These are phyloP conservation scores for Manis crassicaudata DNA, from an alignment of 2,797 vertebrate genomes.

Conservation along the genomic window DNA sequence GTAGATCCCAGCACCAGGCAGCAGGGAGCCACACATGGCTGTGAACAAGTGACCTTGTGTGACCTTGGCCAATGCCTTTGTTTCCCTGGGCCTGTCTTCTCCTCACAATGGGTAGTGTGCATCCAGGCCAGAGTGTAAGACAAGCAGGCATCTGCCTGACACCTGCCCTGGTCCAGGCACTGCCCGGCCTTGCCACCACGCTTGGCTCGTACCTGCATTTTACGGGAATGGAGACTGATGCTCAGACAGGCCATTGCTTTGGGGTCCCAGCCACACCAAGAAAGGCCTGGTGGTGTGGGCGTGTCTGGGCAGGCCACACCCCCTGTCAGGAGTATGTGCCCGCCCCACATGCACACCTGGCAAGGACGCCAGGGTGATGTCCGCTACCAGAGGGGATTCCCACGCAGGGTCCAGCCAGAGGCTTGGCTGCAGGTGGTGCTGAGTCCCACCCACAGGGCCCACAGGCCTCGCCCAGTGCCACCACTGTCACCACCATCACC, in stretches of 20 bases:
- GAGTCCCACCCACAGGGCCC: not conserved
- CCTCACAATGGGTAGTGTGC: rapidly evolving
- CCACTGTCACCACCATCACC: not conserved
- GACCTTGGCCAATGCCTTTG: not conserved
- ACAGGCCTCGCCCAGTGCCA: rapidly evolving
- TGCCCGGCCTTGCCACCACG: rapidly evolving
- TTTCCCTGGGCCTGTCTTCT: not conserved
- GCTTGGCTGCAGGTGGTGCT: rapidly evolving
- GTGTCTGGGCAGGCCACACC: no score
- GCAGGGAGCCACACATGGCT: not conserved
- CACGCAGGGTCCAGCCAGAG: rapidly evolving
- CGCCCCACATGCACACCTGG: rapidly evolving
- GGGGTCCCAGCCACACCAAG: no score
- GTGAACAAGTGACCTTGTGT: not conserved
- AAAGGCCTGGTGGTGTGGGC: rapidly evolving
- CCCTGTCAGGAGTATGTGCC: no score
- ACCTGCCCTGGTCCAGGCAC: rapidly evolving
- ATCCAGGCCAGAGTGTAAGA: rapidly evolving
- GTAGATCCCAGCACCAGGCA: not conserved
- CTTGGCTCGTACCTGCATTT: rapidly evolving
- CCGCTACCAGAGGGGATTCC: rapidly evolving
- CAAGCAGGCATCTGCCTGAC: rapidly evolving
- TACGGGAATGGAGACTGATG: not conserved
- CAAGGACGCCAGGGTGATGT: not conserved
- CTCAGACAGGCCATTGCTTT: not conserved